Evolutionary conservation across 2,113 vertebrate genomes (phyloP), one percentile per base, ranked within the genome.

Genomic region (Lophotis ruficrista): DNA sequence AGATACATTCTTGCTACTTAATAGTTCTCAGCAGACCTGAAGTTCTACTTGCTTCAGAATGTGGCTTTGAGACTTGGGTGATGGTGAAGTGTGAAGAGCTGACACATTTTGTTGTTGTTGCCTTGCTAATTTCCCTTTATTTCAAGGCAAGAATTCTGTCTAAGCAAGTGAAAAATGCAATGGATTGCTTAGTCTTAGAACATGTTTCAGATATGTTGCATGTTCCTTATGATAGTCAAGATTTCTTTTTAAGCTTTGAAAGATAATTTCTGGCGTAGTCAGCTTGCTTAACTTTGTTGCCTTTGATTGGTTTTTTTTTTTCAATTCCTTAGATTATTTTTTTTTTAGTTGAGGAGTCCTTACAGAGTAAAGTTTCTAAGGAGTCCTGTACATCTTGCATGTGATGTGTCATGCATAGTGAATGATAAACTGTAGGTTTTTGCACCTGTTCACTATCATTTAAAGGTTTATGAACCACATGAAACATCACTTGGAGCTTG

Each of bases 381-480:
- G 38, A 70, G 72, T 71, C 38, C 22, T 78, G 35, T 65, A 62
- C 14, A 3, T 92, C 30, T n/a, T 90, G 53, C 13, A 2, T 22
- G n/a, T 37, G 21, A 15, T 84, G 15, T 16, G 27, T 84, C 24
- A 65, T 31, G 9, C 61, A 30, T 31, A 72, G 27, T 18, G 41
- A 53, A 64, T 58, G 54, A 84, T 92, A 80, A 97, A 94, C 93
- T 87, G 53, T 38, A 47, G 24, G 12, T 5, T 48, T 78, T 89
- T 96, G 47, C 89, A 89, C 80, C 89, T 96, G 83, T 95, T 95
- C 20, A 28, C 72, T 91, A 5, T 97, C 51, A 72, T 58, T 91
- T 87, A 18, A 97, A 99, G 99, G 98, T 99, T 99, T 96, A 99
- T 99, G 99, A 99, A 99, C 98, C 99, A 99, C 96, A 99, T 99